These are phyloP conservation scores for Myotis lucifugus DNA, from an alignment of 2,113 vertebrate species.

Conservation along the genomic window DNA sequence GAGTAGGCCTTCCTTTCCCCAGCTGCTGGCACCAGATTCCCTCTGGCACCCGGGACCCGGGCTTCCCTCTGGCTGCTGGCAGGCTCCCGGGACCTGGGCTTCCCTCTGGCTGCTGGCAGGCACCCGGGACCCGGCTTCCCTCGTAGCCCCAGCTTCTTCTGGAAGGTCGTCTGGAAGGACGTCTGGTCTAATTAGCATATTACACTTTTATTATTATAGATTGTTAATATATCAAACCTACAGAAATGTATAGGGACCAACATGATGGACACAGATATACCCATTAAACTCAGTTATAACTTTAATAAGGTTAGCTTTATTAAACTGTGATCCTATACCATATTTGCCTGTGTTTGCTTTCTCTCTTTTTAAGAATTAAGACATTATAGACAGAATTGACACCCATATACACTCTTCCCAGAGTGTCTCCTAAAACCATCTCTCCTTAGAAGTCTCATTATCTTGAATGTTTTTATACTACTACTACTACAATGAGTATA, in stretches of 20 bases:
- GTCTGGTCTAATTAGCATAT: too few species aligned
- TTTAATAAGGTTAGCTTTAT: neutral
- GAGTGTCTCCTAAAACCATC: neutral
- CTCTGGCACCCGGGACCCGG: too few species aligned
- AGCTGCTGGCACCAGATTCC: too few species aligned
- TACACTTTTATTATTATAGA: too few species aligned
- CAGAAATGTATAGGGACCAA: neutral
- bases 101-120: too few species aligned
- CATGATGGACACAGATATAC: neutral
- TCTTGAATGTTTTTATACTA: neutral
- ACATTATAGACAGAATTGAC: neutral
- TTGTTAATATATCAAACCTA: neutral
- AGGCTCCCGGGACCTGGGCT: too few species aligned
- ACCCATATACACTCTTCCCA: neutral
- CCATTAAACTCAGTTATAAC: neutral
- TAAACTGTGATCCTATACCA: neutral
- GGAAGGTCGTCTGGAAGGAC: too few species aligned
- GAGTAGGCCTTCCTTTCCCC: too few species aligned
- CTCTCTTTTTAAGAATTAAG: conserved; percentile 10
- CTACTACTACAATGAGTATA: neutral
- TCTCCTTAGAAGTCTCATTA: neutral
- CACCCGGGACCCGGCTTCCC: too few species aligned
- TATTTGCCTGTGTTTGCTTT: neutral
- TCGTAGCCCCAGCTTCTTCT: too few species aligned
- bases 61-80: too few species aligned